A percentile compares a stretch with the other conserved stretches of the same genome.
These are phyloP conservation scores for Chymomyza costata DNA, from an alignment of 1,140 invertebrate genomes.

Conservation along the genomic window DNA sequence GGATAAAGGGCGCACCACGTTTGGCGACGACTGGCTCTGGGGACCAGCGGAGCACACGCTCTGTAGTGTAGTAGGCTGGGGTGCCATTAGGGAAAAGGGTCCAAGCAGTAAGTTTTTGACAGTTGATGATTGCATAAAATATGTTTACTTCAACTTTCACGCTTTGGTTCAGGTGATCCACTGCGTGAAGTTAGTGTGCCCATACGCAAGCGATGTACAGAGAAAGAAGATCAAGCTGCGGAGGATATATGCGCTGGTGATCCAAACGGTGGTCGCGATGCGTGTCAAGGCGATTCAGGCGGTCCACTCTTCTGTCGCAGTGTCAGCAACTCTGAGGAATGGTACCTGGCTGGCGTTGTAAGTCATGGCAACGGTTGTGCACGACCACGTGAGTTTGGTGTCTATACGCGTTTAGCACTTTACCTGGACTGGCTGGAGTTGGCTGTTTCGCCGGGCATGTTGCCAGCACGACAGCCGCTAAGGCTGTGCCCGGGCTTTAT, in stretches of 20 bases:
- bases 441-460: conserved; percentile 52
- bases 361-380: conserved; percentile 90
- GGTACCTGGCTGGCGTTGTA: conserved; percentile 86
- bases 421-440: conserved; percentile 84
- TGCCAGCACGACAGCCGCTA: conserved; percentile 76
- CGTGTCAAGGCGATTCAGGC: conserved; percentile 87
- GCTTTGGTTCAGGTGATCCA: conserved; percentile 74
- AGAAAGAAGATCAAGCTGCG: conserved; percentile 78
- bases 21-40: conserved; percentile 77
- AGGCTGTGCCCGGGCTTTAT: conserved; percentile 82
- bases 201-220: conserved; percentile 77
- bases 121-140: neutral
- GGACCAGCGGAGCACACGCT: conserved; percentile 79
- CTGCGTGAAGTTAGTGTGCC: conserved; percentile 79
- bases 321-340: conserved; percentile 78
- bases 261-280: conserved; percentile 83
- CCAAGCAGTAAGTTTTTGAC: conserved; percentile 84
- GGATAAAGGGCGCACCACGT: conserved; percentile 75
- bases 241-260: conserved; percentile 86
- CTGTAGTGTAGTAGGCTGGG: conserved; percentile 88
- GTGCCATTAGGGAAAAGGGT: conserved; percentile 82
- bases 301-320: conserved; percentile 86
- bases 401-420: conserved; percentile 86
- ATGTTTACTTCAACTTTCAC: too few species aligned
- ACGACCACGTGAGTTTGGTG: conserved; percentile 84